A percentile compares a stretch with the other conserved stretches of the same genome.
Conservation (phyloP, 1,140 invertebrate genomes). For the Wasmannia auropunctata region DNA sequence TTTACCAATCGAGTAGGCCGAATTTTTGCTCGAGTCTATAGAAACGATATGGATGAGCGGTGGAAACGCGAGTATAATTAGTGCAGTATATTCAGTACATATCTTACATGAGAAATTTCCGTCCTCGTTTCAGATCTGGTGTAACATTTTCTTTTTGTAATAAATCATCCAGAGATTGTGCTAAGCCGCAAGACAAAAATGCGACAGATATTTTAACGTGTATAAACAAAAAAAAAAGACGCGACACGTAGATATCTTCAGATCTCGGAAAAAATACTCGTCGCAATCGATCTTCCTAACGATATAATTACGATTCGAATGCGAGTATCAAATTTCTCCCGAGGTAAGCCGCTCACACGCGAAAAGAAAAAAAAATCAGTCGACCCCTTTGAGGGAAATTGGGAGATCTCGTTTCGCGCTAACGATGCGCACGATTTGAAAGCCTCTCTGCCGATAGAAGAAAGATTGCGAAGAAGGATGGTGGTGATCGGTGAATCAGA, state of each 20-base stretch:
- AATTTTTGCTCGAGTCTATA: constrained; percentile 8
- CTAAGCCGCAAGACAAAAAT: background rate
- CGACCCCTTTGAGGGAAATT: constrained; percentile 35
- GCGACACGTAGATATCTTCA: background rate
- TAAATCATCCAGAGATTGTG: background rate
- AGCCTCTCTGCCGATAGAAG: constrained; percentile 37
- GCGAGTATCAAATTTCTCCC: background rate
- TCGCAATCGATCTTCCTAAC: background rate
- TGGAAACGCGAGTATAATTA: background rate
- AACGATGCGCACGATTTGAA: constrained; percentile 63
- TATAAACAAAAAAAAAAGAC: background rate
- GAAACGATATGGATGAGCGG: background rate
- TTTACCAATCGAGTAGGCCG: constrained; percentile 17
- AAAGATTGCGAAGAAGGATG: constrained; percentile 42
- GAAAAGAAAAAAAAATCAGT: constrained; percentile 18
- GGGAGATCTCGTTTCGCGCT: constrained; percentile 59
- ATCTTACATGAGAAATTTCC: constrained; percentile 10
- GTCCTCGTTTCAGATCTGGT: background rate
- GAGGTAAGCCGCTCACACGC: background rate
- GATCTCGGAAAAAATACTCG: background rate
- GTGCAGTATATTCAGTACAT: background rate
- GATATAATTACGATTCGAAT: constrained; percentile 18
- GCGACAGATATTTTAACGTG: background rate
- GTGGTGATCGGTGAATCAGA: constrained; percentile 46
- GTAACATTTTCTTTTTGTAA: background rate